A percentile compares a stretch with the other conserved stretches of the same genome.
phyloP scores from a whole-genome alignment of 2,113 vertebrate genomes.

The Mastomys coucha region DNA sequence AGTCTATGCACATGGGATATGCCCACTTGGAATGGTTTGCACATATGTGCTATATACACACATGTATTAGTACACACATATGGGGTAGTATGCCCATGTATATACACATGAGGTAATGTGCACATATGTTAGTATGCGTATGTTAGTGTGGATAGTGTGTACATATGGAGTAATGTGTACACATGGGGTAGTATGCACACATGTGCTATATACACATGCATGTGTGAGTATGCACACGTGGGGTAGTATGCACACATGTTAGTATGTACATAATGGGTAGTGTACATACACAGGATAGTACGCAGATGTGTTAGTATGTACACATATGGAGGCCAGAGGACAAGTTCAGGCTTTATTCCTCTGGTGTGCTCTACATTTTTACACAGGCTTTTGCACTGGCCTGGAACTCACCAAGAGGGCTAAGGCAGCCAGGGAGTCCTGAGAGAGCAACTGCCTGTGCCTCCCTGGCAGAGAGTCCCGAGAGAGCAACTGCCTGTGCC shows the following conservation, averaged over 20 bases:
- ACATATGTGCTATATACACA: not conserved
- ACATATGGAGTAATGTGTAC: not conserved
- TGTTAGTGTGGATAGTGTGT: too few species aligned
- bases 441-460: not conserved
- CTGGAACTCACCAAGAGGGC: not conserved
- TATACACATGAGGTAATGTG: not conserved
- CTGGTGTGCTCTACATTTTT: not conserved
- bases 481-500: not conserved
- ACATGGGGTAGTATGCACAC: not conserved
- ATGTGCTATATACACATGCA: too few species aligned
- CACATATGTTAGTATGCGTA: not conserved
- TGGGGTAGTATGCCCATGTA: too few species aligned
- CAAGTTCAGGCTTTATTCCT: not conserved
- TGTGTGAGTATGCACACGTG: not conserved
- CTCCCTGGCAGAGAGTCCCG: not conserved
- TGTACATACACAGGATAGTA: not conserved
- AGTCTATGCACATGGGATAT: not conserved
- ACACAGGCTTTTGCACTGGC: not conserved
- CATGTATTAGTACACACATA: too few species aligned
- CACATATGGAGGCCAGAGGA: not conserved
- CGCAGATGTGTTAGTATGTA: not conserved
- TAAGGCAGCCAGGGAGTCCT: not conserved
- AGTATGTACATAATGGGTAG: not conserved
- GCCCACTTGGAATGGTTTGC: not conserved
- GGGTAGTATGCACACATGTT: not conserved